A percentile compares a stretch with the other conserved stretches of the same genome.
Conservation (phyloP, 1,140 invertebrate genomes). For the Coelopa frigida region DNA sequence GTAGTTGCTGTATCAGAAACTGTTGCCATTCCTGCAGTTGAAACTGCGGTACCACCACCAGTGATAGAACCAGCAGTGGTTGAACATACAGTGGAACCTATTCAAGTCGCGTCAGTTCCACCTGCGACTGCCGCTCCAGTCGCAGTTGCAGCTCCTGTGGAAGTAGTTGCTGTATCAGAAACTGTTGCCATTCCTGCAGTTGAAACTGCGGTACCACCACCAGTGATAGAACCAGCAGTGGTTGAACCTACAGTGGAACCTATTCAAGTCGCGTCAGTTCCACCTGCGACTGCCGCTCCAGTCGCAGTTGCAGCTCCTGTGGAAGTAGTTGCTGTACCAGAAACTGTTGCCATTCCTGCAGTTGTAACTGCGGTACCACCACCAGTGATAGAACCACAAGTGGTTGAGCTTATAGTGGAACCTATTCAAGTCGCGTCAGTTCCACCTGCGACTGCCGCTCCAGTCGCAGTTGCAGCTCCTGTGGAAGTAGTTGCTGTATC, state of each 20-base stretch:
- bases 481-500: neutral
- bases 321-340: neutral
- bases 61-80: neutral
- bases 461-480: neutral
- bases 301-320: neutral
- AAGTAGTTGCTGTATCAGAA: neutral
- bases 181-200: neutral
- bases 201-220: neutral
- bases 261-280: neutral
- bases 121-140: neutral
- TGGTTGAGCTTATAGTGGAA: too few relatives aligned
- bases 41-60: neutral
- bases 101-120: too few relatives aligned
- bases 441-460: neutral
- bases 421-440: neutral
- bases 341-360: neutral
- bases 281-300: neutral
- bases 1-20: neutral
- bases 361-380: neutral
- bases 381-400: neutral
- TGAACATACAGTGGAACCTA: too few relatives aligned
- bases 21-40: neutral
- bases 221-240: neutral
- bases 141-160: neutral
- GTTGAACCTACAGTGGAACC: neutral